Evolutionary conservation across 2,888 invertebrate genomes (phyloP).

Genomic region (Pristionchus japonicus): DNA sequence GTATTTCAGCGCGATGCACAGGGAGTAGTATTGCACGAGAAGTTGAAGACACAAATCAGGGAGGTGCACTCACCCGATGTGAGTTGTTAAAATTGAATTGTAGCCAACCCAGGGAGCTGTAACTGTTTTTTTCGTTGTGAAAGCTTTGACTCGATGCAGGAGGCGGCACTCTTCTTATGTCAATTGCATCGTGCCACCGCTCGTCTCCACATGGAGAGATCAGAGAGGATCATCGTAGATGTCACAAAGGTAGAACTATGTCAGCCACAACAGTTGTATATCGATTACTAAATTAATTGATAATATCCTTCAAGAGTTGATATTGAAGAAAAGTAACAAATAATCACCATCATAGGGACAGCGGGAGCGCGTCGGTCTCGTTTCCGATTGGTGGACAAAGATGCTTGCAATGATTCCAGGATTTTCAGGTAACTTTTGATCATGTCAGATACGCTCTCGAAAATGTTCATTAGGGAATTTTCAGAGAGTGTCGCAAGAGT

Average conservation of each 20-base stretch:
- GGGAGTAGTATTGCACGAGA: not conserved
- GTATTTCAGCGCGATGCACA: constrained; percentile 7
- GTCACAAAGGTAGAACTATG: constrained; percentile 43
- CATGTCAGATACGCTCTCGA: no score
- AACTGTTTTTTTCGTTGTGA: not conserved
- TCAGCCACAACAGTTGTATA: not conserved
- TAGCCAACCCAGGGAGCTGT: no score
- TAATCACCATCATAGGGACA: not conserved
- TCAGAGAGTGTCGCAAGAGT: not conserved
- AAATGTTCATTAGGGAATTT: no score
- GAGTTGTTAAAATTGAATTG: not conserved
- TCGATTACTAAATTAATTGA: no score
- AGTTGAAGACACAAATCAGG: constrained; percentile 8
- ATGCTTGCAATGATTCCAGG: constrained; percentile 23
- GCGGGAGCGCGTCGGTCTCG: not conserved
- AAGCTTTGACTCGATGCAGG: not conserved
- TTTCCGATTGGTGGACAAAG: constrained; percentile 32
- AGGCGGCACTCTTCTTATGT: constrained; percentile 28
- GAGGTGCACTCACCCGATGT: constrained; percentile 31
- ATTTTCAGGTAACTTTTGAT: not conserved
- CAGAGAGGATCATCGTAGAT: constrained; percentile 18
- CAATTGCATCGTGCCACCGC: constrained; percentile 16
- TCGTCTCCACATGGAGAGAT: not conserved
- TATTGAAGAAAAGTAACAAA: not conserved
- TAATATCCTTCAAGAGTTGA: no score